Base-by-base conservation (phyloP, 2,113 vertebrate species). In the Micronycteris hirsuta region DNA sequence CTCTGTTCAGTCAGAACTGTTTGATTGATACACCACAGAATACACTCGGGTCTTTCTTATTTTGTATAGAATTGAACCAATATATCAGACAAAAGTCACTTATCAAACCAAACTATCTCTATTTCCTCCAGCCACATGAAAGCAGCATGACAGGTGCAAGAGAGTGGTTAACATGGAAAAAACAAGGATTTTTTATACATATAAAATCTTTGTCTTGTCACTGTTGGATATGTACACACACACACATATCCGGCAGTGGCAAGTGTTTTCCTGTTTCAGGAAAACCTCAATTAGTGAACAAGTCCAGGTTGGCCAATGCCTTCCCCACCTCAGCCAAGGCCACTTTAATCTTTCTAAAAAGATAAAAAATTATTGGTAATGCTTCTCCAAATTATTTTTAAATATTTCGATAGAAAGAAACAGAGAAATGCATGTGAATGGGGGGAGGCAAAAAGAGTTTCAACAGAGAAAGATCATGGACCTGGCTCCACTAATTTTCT, bases 401-500 rank as follows among this genome's bases (percentile, higher is more conserved):
- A 94, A 85, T 47, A 85, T 77, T 95, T 94, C 26, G 43, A 61
- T 5, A 78, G 38, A 88, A 85, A 89, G 52, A 74, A 89, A 49
- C 43, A 85, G 47, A 68, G 45, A 92, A 68, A 89, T 77, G 7
- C 22, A 81, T 24, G 86, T 80, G 19, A 36, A 24, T 45, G 38
- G 92, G n/a, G 45, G 54, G 56, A 94, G 85, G 26, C 43, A 85
- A 92, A 82, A 83, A n/a, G 4, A 54, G 20, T 85, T 86, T 94
- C 33, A 93, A 71, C 13, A 67, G 61, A 83, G 56, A 82, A 83
- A 87, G 20, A 14, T 63, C 61, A 81, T 36, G 13, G 56, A 38
- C 65, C 7, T 82, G 41, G 20, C 36, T 82, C 81, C 38, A 36
- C 36, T 45, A 52, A 89, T 33, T 91, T 93, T 77, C n/a, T 24